Conservation (phyloP, 2,888 invertebrate species). For the Crematogaster levior region DNA sequence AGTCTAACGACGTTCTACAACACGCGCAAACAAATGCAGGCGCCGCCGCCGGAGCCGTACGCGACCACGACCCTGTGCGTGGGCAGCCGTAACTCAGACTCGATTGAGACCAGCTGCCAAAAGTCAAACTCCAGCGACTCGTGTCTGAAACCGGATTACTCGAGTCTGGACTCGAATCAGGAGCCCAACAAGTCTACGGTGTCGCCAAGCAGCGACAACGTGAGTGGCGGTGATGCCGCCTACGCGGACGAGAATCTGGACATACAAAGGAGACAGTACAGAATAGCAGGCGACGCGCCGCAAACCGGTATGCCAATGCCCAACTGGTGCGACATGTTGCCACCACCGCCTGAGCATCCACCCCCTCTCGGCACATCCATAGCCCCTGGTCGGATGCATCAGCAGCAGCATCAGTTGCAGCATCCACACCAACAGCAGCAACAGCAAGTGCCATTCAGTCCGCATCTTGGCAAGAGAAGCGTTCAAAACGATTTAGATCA, state of each 20-base stretch:
- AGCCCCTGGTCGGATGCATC: constrained; percentile 68
- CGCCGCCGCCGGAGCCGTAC: constrained; percentile 90
- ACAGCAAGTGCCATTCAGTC: constrained; percentile 80
- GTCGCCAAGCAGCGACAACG: constrained; percentile 84
- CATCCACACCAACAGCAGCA: constrained; percentile 63
- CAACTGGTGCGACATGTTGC: constrained; percentile 90
- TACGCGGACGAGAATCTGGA: constrained; percentile 75
- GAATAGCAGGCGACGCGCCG: constrained; percentile 56
- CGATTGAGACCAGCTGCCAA: constrained; percentile 84
- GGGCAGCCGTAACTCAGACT: constrained; percentile 84
- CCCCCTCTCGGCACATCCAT: constrained; percentile 85
- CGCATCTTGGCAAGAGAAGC: constrained; percentile 81
- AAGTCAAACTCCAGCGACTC: constrained; percentile 85
- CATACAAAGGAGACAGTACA: constrained; percentile 76
- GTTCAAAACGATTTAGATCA: constrained; percentile 80
- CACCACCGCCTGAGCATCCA: constrained; percentile 89
- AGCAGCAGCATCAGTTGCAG: constrained; percentile 66
- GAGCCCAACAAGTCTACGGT: constrained; percentile 84
- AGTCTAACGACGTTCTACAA: constrained; percentile 89
- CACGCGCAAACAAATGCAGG: constrained; percentile 86
- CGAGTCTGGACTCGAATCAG: constrained; percentile 83
- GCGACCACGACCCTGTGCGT: constrained; percentile 91
- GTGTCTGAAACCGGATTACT: constrained; percentile 84
- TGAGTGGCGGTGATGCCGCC: constrained; percentile 83
- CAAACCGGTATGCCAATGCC: constrained; percentile 72